Conservation (phyloP, 2,888 invertebrate genomes). For the Gnatocerus cornutus region DNA sequence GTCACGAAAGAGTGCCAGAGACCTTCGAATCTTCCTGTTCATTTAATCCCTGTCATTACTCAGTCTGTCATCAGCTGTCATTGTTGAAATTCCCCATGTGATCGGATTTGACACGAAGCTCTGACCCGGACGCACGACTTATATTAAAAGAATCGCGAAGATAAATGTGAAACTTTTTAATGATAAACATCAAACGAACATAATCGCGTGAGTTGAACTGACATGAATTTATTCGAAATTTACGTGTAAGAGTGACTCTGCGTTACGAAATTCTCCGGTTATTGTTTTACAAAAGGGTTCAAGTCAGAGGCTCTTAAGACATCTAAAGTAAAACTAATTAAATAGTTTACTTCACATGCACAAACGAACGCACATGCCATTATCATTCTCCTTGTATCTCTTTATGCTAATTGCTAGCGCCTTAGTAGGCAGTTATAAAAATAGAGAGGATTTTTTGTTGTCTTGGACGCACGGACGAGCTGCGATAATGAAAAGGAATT, state of each 20-base stretch:
- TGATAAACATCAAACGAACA: constrained; percentile 30
- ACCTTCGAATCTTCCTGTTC: no score
- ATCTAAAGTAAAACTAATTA: constrained; percentile 37
- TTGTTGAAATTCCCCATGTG: not conserved
- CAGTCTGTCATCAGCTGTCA: constrained; percentile 1
- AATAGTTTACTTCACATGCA: constrained; percentile 42
- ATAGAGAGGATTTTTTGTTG: constrained; percentile 10
- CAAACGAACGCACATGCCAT: constrained; percentile 37
- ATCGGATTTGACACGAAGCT: not conserved
- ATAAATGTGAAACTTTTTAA: constrained; percentile 27
- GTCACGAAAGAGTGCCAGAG: no score
- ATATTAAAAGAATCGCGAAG: constrained; percentile 10
- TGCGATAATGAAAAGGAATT: constrained; percentile 38
- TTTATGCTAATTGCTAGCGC: constrained; percentile 42
- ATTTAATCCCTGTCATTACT: no score
- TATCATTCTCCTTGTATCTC: constrained; percentile 28
- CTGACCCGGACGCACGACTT: constrained; percentile 12
- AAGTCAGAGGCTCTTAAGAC: constrained; percentile 25
- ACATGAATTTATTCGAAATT: constrained; percentile 38
- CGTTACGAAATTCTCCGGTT: constrained; percentile 15
- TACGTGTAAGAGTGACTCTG: constrained; percentile 23
- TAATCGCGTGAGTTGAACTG: constrained; percentile 31
- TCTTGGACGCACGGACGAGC: not conserved
- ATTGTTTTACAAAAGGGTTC: constrained; percentile 32
- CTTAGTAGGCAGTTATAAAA: constrained; percentile 36